Percentiles rank a stretch among this genome's conserved stretches.
Conservation (phyloP, 1,140 invertebrate species). For the Phymorhynchus buccinoides region DNA sequence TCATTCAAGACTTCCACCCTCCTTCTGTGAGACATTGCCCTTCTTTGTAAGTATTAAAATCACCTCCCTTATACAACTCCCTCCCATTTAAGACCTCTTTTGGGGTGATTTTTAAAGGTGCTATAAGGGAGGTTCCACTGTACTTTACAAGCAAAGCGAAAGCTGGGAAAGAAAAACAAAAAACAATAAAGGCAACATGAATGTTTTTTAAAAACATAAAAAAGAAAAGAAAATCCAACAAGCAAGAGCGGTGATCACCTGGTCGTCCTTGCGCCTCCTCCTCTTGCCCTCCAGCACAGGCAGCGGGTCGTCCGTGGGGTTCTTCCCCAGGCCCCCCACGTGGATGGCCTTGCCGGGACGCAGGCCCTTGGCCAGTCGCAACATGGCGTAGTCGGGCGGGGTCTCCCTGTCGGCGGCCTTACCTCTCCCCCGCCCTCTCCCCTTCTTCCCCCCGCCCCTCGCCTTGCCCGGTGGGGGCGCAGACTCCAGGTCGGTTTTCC, state of each 20-base stretch:
- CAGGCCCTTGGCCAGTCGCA: conserved; percentile 31
- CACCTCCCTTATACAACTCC: no score
- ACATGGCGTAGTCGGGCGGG: conserved; percentile 18
- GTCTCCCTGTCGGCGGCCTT: no score
- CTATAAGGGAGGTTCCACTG: not conserved
- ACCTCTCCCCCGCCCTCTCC: no score
- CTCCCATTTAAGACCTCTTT: no score
- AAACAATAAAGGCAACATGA: not conserved
- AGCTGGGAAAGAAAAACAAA: not conserved
- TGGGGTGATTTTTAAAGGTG: no score
- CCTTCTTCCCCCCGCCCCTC: no score
- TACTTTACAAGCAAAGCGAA: not conserved
- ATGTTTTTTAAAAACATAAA: not conserved
- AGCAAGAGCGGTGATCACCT: not conserved
- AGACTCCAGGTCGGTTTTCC: no score
- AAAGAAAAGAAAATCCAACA: no score
- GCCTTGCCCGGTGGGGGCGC: no score
- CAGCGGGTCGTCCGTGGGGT: conserved; percentile 30
- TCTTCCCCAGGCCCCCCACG: conserved; percentile 31
- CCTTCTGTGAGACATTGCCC: no score
- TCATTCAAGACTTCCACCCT: no score
- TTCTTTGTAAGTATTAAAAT: no score
- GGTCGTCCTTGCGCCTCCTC: not conserved
- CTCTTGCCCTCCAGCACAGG: conserved; percentile 5
- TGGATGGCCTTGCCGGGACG: conserved; percentile 25